Base-by-base conservation (phyloP, 2,888 invertebrate species). In the Petrolisthes cinctipes region DNA sequence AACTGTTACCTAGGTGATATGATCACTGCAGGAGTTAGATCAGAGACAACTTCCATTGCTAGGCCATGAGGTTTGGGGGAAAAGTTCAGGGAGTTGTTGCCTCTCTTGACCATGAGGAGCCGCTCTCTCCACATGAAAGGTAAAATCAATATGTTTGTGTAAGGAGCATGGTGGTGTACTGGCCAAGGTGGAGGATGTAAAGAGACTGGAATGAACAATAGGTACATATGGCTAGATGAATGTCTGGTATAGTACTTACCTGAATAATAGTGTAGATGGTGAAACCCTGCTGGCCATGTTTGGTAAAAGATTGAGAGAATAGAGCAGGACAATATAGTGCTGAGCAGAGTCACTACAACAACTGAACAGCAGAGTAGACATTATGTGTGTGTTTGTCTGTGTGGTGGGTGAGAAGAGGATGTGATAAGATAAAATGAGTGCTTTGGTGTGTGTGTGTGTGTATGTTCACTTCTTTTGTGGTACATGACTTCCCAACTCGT, bases 381-480 rank as follows among this genome's bases (percentile, higher is more conserved):
- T 1, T 37, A 37, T 61, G 61, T 9, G 61, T 9, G 61, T 1
- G 9, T 61, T 9, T 9, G 61, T 11, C 9, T 61, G 61, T 61
- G 61, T 17, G 4, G 4, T 80, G 54, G 57, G 9, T 9, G 23
- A 17, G 51, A 37, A 66, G 81, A 81, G 81, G 81, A 81, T 81
- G 66, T 81, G 81, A 81, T 81, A 14, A 81, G 81, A 81, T 81
- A 81, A 81, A 66, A 53, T 37, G 6, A 9, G 80, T 80, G 80
- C 57, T 56, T 4, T 17, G 23, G 37, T 79, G 51, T 7, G 78
- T 4, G 4, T 80, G 56, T 80, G 37, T 80, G 57, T 80, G 57
- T 56, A 23, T 57, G 80, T 56, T 11, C 5, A 6, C 1, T 11
- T 23, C 6, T 9, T 11, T 20, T 23, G 23, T 5, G 75, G 5